These are phyloP conservation scores for Melanophora roralis DNA, from an alignment of 2,888 invertebrate genomes.

Conservation along the genomic window DNA sequence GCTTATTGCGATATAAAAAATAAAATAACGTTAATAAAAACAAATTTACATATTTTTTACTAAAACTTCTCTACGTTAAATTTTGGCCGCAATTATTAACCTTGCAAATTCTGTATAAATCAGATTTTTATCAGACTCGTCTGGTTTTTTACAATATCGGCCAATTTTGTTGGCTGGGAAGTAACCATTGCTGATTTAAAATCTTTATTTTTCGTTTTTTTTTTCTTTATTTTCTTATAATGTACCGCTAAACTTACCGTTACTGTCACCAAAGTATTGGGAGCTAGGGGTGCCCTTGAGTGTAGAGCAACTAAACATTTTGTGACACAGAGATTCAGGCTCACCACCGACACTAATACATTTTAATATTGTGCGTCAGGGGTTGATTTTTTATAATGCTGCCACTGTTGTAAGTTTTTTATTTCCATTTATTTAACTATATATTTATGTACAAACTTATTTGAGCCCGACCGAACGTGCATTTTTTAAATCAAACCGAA, in stretches of 20 bases:
- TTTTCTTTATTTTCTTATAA: constrained; percentile 15
- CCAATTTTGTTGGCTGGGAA: too few relatives aligned
- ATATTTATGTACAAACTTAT: too few relatives aligned
- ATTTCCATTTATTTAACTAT: constrained; percentile 26
- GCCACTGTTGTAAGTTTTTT: constrained; percentile 53
- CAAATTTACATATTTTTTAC: too few relatives aligned
- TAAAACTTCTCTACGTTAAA: too few relatives aligned
- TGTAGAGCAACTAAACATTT: constrained; percentile 34
- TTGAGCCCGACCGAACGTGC: too few relatives aligned
- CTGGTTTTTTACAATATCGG: too few relatives aligned
- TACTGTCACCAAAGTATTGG: constrained; percentile 41
- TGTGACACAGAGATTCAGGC: constrained; percentile 49
- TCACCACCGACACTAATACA: constrained; percentile 39
- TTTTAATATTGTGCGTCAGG: constrained; percentile 34
- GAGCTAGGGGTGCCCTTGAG: constrained; percentile 45
- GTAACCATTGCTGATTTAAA: constrained; percentile 49
- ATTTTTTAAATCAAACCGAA: too few relatives aligned
- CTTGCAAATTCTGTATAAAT: too few relatives aligned
- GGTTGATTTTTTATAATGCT: constrained; percentile 52
- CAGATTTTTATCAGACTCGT: too few relatives aligned
- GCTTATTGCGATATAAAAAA: too few relatives aligned
- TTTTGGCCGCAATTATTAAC: too few relatives aligned
- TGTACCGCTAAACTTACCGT: constrained; percentile 43
- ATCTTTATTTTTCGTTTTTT: constrained; percentile 26
- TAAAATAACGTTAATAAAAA: too few relatives aligned